Base-by-base conservation (phyloP, 2,113 vertebrate species). In the Typhlomys cinereus region DNA sequence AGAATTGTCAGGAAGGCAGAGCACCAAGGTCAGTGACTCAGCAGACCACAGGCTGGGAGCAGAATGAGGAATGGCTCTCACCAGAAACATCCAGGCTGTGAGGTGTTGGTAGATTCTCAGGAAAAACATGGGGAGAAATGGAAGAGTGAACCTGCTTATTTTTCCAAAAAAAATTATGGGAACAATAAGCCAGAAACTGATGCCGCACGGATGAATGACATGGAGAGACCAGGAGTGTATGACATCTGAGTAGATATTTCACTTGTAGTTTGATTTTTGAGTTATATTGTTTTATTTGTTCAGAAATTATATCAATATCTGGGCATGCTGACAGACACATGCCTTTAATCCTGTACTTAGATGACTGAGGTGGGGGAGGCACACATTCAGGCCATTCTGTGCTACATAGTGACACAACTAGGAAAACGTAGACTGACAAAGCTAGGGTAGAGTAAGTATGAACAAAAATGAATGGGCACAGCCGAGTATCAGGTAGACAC, bases 191-290 rank as follows among this genome's bases (percentile, higher is more conserved):
- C 31, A 75, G 59, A 66, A 91, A 39, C 67, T 54, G 36, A 61
- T 27, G 62, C 41, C 71, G 52, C 15, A 73, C 50, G 9, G 4
- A 41, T 54, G 44, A 50, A 20, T n/a, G 23, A n/a, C 31, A 48
- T 13, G 12, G 17, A 34, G 76, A 87, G 23, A 15, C 3, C 4
- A 41, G n/a, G 20, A 57, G 10, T 46, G 15, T 10, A 1, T 39
- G 41, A 44, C 34, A 64, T 89, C 64, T 59, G 39, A 75, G 12
- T 41, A 36, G 61, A 59, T 8, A 83, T 84, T 54, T 80, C 46
- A 41, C 66, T 34, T 69, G 12, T 89, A 85, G 11, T 90, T 93
- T 87, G 52, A 66, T 34, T 80, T 91, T 86, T 75, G 41, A 84
- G 34, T 66, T n/a, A 61, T 74, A 54, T 34, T 70, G 48, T 86